Evolutionary conservation across 2,113 vertebrate species (phyloP), one percentile per base, ranked within the genome.

Genomic region (Drymodes brunneopygia): DNA sequence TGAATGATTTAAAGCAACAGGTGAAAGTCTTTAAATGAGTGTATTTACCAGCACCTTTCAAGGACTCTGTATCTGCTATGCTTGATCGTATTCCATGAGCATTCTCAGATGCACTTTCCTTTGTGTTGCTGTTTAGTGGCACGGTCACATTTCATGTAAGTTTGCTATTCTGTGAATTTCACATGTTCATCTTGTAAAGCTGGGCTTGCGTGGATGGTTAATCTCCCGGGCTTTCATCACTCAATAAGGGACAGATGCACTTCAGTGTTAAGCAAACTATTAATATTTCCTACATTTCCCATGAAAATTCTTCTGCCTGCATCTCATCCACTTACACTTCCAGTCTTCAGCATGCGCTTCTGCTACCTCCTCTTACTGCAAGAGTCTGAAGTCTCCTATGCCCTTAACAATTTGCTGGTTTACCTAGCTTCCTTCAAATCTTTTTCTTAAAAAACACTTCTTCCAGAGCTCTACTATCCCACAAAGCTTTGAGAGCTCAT

Each of bases 1-100:
- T 48, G 71, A 92, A 80, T 98, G 96, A 98, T 97, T 97, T 97
- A 97, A 92, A 95, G 95, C 91, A 97, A 96, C 98, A 98, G 97
- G 97, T 98, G 98, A 97, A 94, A 97, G 95, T 97, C 94, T 95
- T 97, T 95, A 95, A 92, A 90, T 45, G 84, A 92, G 84, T 74
- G 78, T 90, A 95, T 96, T 97, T 97, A 91, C 91, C 82, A 83
- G 88, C 71, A 95, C 82, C 81, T 97, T 95, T 94, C 94, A 95
- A 96, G 89, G 93, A 80, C 85, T 92, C 54, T 44, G 38, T 61
- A 93, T 95, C 88, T 80, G 95, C 91, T 81, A 78, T 91, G 89
- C 95, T 94, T 57, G 94, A 93, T 97, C 83, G 0, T 97, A 90
- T 97, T 96, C 90, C 94, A 53, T 13, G 27, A 84, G 53, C 11